Percentiles rank a stretch among this genome's conserved stretches.
Conservation (phyloP, 1,140 invertebrate genomes). For the Drosophila watanabei region DNA sequence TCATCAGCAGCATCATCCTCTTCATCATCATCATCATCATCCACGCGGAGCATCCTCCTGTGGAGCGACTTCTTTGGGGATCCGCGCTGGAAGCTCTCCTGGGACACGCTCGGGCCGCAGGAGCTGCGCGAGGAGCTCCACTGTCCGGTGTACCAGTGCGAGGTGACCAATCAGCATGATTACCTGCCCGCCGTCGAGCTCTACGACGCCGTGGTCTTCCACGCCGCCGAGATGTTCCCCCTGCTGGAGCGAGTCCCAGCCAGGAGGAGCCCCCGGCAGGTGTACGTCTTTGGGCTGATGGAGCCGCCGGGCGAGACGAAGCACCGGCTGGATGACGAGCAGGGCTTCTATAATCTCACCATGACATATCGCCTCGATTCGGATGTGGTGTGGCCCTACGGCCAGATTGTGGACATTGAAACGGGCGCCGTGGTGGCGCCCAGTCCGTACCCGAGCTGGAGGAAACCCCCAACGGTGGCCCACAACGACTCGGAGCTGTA, state of each 20-base stretch:
- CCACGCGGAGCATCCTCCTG: constrained; percentile 61
- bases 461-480: constrained; percentile 10
- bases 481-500: constrained; percentile 47
- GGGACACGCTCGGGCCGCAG: constrained; percentile 58
- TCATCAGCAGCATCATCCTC: not conserved
- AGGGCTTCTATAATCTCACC: constrained; percentile 87
- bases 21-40: not conserved
- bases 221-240: constrained; percentile 72
- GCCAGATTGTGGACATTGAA: constrained; percentile 78
- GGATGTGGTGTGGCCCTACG: constrained; percentile 89
- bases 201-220: constrained; percentile 86
- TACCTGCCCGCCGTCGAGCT: constrained; percentile 65
- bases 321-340: constrained; percentile 59
- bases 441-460: constrained; percentile 45
- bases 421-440: constrained; percentile 67
- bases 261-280: constrained; percentile 34
- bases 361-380: constrained; percentile 88
- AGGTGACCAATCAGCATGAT: constrained; percentile 66
- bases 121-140: constrained; percentile 60
- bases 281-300: constrained; percentile 74
- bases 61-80: constrained; percentile 78
- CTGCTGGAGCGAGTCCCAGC: constrained; percentile 32
- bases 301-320: constrained; percentile 82
- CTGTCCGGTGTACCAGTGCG: constrained; percentile 71
- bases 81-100: constrained; percentile 66